Percentiles rank a stretch among this genome's conserved stretches.
These are phyloP conservation scores for Gymnoscopelus braueri DNA, from an alignment of 2,797 vertebrate species.

Conservation along the genomic window DNA sequence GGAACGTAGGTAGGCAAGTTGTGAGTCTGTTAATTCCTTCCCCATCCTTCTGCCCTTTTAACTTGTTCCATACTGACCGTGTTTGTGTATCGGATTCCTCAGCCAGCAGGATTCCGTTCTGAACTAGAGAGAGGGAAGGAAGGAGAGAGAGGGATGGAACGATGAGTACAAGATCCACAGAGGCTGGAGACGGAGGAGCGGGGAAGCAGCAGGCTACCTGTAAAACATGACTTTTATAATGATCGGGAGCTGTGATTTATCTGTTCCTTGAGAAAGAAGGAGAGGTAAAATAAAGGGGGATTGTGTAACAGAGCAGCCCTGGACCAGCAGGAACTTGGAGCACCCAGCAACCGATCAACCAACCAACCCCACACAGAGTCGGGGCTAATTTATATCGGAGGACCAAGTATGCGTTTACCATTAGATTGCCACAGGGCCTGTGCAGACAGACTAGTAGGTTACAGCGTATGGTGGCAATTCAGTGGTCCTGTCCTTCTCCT, in stretches of 20 bases:
- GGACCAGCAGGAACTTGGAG: not conserved
- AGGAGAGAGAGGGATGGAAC: constrained; percentile 12
- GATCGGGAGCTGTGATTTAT: constrained; percentile 25
- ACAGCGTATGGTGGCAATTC: not conserved
- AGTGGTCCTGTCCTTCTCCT: constrained; percentile 7
- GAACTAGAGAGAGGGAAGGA: constrained; percentile 2
- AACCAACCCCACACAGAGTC: too few relatives aligned
- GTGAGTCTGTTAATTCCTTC: not conserved
- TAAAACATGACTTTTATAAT: constrained; percentile 38
- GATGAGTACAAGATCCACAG: constrained; percentile 1
- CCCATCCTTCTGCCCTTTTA: constrained; percentile 7
- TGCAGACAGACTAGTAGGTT: not conserved
- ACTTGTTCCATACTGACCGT: constrained; percentile 18
- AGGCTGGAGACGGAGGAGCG: constrained; percentile 8
- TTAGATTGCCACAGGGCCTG: not conserved
- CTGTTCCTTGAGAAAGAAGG: constrained; percentile 3
- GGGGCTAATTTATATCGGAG: too few relatives aligned
- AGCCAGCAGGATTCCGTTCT: constrained; percentile 13
- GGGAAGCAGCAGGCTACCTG: constrained; percentile 24
- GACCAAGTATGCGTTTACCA: too few relatives aligned
- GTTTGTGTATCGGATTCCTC: constrained; percentile 24
- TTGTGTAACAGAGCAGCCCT: not conserved
- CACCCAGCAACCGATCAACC: not conserved
- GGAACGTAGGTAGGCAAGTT: constrained; percentile 2
- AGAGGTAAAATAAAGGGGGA: not conserved